Evolutionary conservation across 2,797 vertebrate genomes (phyloP).

Genomic region (Oreonectes daqikongensis): DNA sequence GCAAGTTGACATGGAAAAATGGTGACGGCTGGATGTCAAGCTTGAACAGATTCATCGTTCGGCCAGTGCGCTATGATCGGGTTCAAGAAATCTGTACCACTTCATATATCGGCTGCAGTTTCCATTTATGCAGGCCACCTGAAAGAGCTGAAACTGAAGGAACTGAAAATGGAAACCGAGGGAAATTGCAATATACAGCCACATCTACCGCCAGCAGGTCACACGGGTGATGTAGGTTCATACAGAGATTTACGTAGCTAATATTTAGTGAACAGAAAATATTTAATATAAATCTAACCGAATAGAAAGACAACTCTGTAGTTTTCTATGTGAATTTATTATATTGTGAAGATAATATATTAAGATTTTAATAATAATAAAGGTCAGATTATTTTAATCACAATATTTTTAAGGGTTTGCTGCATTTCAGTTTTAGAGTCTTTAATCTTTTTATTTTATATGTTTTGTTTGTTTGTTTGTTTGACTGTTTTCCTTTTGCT

Average conservation of each 20-base stretch:
- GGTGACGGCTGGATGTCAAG: not conserved
- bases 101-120: not conserved
- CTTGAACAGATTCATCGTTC: not conserved
- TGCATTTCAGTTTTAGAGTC: conserved; percentile 67
- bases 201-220: not conserved
- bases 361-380: conserved; percentile 59
- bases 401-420: conserved; percentile 60
- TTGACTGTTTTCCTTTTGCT: conserved; percentile 1
- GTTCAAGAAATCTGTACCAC: not conserved
- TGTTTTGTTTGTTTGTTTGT: conserved; percentile 3
- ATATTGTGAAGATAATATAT: conserved; percentile 8
- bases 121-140: not conserved
- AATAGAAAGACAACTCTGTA: not conserved
- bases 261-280: conserved; percentile 8
- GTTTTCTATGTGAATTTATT: not conserved
- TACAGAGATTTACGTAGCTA: conserved; percentile 13
- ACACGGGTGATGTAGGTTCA: too few relatives aligned
- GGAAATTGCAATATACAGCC: conserved; percentile 1
- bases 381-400: conserved; percentile 47
- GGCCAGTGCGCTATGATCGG: not conserved
- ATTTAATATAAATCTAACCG: not conserved
- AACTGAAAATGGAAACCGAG: not conserved
- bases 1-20: not conserved
- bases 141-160: not conserved
- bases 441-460: conserved; percentile 35